These are phyloP conservation scores for Hylyphantes graminicola DNA, from an alignment of 1,140 invertebrate species.

Conservation along the genomic window DNA sequence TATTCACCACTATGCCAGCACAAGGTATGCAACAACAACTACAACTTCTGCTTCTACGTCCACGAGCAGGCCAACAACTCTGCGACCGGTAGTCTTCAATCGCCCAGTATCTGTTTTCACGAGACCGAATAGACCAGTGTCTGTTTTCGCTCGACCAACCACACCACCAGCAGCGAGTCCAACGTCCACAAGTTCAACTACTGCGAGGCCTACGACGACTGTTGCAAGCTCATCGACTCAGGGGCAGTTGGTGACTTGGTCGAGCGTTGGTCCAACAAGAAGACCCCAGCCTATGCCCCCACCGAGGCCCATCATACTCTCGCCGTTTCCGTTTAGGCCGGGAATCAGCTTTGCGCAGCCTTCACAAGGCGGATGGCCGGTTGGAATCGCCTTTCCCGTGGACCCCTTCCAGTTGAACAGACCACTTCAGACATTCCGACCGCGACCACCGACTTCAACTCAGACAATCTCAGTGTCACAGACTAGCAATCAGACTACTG, in stretches of 20 bases:
- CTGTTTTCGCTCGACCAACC: neutral
- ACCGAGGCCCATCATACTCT: slow-evolving; percentile 28
- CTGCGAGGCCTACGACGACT: neutral
- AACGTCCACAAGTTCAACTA: neutral
- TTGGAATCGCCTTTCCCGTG: slow-evolving; percentile 45
- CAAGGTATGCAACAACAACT: neutral
- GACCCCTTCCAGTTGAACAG: slow-evolving; percentile 41
- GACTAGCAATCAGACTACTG: neutral
- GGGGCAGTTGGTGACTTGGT: slow-evolving; percentile 46
- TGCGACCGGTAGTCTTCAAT: neutral
- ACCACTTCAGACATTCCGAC: slow-evolving; percentile 25
- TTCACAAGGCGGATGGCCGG: slow-evolving; percentile 29
- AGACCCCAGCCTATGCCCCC: neutral
- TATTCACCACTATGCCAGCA: neutral
- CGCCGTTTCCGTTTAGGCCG: slow-evolving; percentile 42
- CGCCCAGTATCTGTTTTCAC: neutral
- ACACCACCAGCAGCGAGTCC: neutral
- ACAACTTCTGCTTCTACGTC: neutral
- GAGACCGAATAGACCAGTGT: neutral
- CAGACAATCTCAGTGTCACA: neutral
- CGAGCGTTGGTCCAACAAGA: slow-evolving; percentile 45
- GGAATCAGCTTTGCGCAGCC: slow-evolving; percentile 10
- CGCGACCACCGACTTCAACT: neutral
- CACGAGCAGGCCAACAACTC: neutral
- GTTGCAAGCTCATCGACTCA: neutral